Evolutionary conservation across 2,888 invertebrate species (phyloP).

Genomic region (Pilophorus perplexus): DNA sequence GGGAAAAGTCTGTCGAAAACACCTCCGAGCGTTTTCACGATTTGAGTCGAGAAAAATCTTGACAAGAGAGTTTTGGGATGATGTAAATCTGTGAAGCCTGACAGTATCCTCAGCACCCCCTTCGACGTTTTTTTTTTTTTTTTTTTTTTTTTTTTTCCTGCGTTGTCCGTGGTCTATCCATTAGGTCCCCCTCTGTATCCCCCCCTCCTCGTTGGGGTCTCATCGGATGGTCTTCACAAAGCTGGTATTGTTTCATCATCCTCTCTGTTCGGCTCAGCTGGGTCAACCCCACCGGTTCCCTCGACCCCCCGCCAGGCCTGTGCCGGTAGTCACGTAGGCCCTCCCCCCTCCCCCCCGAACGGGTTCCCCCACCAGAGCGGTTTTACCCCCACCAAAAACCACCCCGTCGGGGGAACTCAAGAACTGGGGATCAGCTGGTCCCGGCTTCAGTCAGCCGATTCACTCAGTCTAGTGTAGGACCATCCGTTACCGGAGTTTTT

Average conservation of each 20-base stretch:
- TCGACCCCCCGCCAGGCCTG: background rate
- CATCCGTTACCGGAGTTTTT: conserved; percentile 37
- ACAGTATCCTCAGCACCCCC: background rate
- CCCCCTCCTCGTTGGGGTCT: background rate
- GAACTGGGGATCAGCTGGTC: conserved; percentile 34
- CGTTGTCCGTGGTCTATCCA: too few species aligned
- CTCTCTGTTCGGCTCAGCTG: background rate
- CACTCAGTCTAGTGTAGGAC: background rate
- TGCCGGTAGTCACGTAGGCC: conserved; percentile 31
- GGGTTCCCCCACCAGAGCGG: background rate
- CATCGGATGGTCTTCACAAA: conserved; percentile 33
- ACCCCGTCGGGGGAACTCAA: conserved; percentile 22
- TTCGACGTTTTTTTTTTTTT: too few species aligned
- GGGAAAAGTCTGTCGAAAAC: background rate
- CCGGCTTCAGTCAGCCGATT: conserved; percentile 33
- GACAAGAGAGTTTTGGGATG: too few species aligned
- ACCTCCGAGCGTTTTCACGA: background rate
- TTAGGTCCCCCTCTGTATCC: too few species aligned
- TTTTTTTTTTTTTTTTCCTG: too few species aligned
- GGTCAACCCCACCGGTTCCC: background rate
- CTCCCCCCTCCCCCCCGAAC: background rate
- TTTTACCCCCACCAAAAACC: background rate
- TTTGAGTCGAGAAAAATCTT: background rate
- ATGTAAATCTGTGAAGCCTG: conserved; percentile 5
- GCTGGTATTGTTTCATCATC: conserved; percentile 42